Evolutionary conservation across 1,140 invertebrate genomes (phyloP), one percentile per base, ranked within the genome.

Genomic region (Matsumurasca onukii): DNA sequence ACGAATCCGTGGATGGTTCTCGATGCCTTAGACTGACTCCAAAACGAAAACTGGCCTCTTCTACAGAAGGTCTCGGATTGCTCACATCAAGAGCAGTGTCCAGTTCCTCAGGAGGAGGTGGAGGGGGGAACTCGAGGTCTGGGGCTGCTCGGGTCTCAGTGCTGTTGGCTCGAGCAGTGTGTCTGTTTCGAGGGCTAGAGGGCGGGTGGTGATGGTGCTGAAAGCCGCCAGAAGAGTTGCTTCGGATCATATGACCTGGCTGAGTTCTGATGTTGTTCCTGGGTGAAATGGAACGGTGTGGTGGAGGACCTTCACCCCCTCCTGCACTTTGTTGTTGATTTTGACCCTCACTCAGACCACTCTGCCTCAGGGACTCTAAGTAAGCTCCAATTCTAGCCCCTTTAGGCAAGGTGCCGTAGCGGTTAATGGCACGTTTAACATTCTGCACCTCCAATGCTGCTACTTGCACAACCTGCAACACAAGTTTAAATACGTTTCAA

Each of bases 331-430:
- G n/a, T n/a, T n/a, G n/a, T n/a, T n/a, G n/a, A n/a, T n/a, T n/a
- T 30, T 68, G 67, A 0, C 65, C 68, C 64, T 74, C 74, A 48
- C 72, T 75, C n/a, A 80, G 83, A n/a, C 89, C 89, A 75, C 87
- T 91, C 73, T 92, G 90, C 34, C 92, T 84, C 68, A 98, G 80
- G 0, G 95, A 98, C 76, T 98, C 95, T 17, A 99, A 81, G 79
- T 96, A 99, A 0, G 95, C 95, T 13, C 95, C 95, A 73, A 98
- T 98, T 31, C 96, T 85, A 15, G 94, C 93, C 57, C 93, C 94
- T 81, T 98, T 99, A 0, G 97, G 97, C 68, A 96, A 77, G 13
- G 97, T 98, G 3, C 97, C 97, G 78, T 98, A 98, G n/a, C 94
- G 86, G 80, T 95, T 97, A 66, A 98, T 97, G 3, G 95, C 95